Conservation (phyloP, 2,797 vertebrate genomes). For the Gymnothorax javanicus region DNA sequence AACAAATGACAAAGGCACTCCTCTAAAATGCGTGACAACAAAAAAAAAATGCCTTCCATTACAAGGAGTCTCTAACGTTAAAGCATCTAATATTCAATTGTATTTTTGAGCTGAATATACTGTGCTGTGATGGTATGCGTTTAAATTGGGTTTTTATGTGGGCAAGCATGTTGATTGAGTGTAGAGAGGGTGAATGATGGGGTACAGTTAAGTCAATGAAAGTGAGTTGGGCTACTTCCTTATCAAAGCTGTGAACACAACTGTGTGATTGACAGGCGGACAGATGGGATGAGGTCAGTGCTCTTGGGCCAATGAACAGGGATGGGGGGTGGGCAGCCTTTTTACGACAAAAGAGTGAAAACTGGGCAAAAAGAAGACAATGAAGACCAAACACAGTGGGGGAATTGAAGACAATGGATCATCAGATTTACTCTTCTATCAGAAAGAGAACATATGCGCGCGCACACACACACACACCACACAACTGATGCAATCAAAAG, state of each 20-base stretch:
- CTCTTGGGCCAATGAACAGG: conserved; percentile 39
- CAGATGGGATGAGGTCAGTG: conserved; percentile 42
- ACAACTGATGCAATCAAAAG: neutral
- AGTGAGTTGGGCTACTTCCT: conserved; percentile 36
- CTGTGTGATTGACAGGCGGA: conserved; percentile 66
- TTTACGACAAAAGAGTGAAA: conserved; percentile 1
- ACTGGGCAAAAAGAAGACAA: conserved; percentile 11
- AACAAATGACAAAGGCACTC: too few relatives aligned
- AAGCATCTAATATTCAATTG: too few relatives aligned
- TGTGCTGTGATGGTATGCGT: conserved; percentile 25
- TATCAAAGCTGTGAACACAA: conserved; percentile 48
- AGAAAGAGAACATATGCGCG: neutral
- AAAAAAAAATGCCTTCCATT: too few relatives aligned
- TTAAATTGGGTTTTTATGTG: conserved; percentile 36
- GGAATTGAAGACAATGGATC: conserved; percentile 29
- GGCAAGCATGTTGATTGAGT: conserved; percentile 48
- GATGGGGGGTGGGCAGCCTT: conserved; percentile 36
- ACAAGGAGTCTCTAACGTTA: too few relatives aligned
- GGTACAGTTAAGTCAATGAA: conserved; percentile 44
- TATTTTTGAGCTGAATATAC: neutral
- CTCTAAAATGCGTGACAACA: too few relatives aligned
- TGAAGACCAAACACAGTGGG: conserved; percentile 41
- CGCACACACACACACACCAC: conserved; percentile 9
- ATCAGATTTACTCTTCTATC: conserved; percentile 44
- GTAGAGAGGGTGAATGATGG: conserved; percentile 11